Percentiles rank a stretch among this genome's conserved stretches.
Evolutionary conservation across 2,797 vertebrate genomes (phyloP).

Genomic region (Mormyrops boulengeri): DNA sequence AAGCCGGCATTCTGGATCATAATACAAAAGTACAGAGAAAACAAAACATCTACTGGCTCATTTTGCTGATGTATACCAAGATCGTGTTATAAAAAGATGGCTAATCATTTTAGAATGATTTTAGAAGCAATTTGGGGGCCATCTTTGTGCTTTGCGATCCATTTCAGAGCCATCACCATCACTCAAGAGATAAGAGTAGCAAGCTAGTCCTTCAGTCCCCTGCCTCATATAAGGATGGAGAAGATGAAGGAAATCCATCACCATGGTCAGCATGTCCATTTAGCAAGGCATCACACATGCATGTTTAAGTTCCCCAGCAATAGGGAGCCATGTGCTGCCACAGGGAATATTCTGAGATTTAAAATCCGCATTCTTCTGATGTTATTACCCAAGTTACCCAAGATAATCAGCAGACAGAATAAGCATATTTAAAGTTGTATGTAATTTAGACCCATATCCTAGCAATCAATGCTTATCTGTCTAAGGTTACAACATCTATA

Average conservation of each 20-base stretch:
- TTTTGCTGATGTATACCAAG: background rate
- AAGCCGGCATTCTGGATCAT: background rate
- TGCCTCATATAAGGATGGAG: background rate
- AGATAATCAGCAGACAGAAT: background rate
- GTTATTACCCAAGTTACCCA: background rate
- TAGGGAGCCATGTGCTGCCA: background rate
- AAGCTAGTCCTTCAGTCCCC: too few species aligned
- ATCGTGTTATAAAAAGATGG: background rate
- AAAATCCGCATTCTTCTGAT: background rate
- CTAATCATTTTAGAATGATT: slow-evolving; percentile 18
- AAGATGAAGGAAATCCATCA: background rate
- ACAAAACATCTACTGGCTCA: background rate
- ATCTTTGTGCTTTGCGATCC: slow-evolving; percentile 14
- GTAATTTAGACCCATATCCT: background rate
- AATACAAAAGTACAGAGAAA: background rate
- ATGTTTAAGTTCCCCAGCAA: background rate
- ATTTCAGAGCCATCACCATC: slow-evolving; percentile 20
- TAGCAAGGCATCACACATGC: background rate
- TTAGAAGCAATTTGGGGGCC: slow-evolving; percentile 12
- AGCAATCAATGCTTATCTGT: background rate
- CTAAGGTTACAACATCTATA: background rate
- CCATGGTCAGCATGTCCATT: background rate
- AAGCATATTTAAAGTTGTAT: background rate
- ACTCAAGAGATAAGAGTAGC: background rate
- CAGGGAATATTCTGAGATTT: background rate